Conservation (phyloP, 2,113 vertebrate species). For the Steatornis caripensis region DNA sequence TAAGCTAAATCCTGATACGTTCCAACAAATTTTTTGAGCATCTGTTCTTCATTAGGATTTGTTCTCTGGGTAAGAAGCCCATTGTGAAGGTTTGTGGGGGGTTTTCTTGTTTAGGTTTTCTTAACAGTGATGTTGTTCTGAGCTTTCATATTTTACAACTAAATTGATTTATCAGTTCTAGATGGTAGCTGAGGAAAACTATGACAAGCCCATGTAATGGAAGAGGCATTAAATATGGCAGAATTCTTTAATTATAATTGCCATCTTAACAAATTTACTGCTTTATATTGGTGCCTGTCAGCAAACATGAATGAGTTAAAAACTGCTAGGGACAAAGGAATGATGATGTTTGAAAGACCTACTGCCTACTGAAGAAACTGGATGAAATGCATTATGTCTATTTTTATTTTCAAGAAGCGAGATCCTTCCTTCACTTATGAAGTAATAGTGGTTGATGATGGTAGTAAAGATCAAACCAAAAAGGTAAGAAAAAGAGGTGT, state of each 20-base stretch:
- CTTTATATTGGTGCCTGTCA: not conserved
- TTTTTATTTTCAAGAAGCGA: constrained; percentile 76
- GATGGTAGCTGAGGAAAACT: not conserved
- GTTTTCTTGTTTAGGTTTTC: not conserved
- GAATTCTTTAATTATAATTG: not conserved
- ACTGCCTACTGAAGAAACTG: not conserved
- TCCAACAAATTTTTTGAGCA: not conserved
- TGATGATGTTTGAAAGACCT: not conserved
- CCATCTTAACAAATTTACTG: not conserved
- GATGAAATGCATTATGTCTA: not conserved
- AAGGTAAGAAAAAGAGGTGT: constrained; percentile 73
- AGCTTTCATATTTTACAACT: not conserved
- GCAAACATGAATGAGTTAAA: not conserved
- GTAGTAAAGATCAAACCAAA: constrained; percentile 92
- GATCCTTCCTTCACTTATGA: constrained; percentile 88
- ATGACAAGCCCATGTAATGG: not conserved
- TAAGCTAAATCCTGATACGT: not conserved
- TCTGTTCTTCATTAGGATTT: not conserved
- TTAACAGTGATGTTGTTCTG: not conserved
- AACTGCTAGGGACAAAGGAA: not conserved
- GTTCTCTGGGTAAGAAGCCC: not conserved
- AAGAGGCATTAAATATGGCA: not conserved
- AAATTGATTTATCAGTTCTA: not conserved
- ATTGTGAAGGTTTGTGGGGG: not conserved
- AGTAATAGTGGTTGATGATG: constrained; percentile 92